Base-by-base conservation (phyloP, 2,797 vertebrate genomes). In the Crenichthys baileyi region DNA sequence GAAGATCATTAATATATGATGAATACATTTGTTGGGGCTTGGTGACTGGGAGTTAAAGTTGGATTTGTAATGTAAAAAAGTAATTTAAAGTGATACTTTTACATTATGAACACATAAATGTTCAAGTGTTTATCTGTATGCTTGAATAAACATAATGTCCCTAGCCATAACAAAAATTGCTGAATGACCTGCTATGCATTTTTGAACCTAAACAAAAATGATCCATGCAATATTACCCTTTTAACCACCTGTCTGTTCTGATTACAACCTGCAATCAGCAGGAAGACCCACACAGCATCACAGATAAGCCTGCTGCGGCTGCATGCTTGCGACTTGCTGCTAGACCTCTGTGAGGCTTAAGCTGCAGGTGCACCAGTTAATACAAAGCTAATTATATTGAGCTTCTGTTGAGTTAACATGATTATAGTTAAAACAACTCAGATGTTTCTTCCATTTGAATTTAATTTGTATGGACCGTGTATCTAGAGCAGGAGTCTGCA, bases 311-410 rank as follows among this genome's bases (percentile, higher is more conserved):
- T 16, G 50, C 50, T 51, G 61, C 82, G 78, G 83, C 29, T 63
- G 84, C 73, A 70, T 24, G 11, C 36, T 50, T 41, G 65, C 39
- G 31, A 39, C 76, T 20, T 48, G 48, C 77, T n/a, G 77, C 83
- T 36, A 60, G 1, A 26, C 9, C 72, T 67, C 58, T 72, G 31
- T n/a, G 75, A 86, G 82, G 84, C 78, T 82, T 72, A 80, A 83
- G 74, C 88, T 81, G 77, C 88, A 88, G 82, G 76, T 88, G 83
- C 60, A 81, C 78, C 24, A 67, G 65, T 71, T 76, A 76, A 91
- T 76, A 70, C 73, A 82, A 81, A 79, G 53, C 75, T 83, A 85
- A 85, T 81, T 46, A 77, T 55, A 79, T 78, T 48, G 36, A 50
- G 44, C 70, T 77, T 68, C 58, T 26, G 58, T 29, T 76, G 61